Evolutionary conservation across 1,140 invertebrate genomes (phyloP).

Genomic region (Caenorhabditis brenneri): DNA sequence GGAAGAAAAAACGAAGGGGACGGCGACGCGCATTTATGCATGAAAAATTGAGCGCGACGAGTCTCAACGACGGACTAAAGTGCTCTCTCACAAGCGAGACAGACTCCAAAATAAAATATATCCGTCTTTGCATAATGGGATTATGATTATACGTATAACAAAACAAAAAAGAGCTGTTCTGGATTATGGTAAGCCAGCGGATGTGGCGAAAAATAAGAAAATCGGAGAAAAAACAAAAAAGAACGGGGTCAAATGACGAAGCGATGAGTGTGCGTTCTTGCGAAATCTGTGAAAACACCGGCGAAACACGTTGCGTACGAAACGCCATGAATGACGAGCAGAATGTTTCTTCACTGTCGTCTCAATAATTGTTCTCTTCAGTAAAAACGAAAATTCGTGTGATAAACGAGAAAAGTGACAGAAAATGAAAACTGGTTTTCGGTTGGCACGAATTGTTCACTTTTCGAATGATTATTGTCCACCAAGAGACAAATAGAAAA

Average conservation of each 20-base stretch:
- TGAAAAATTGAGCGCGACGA: constrained; percentile 8
- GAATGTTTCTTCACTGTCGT: no score
- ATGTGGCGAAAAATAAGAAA: not conserved
- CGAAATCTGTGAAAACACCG: constrained; percentile 5
- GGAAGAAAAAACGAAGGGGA: not conserved
- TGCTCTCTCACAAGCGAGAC: not conserved
- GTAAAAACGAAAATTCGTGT: not conserved
- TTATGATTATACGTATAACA: not conserved
- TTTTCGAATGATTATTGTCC: not conserved
- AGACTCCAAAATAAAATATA: constrained; percentile 5
- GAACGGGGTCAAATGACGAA: constrained; percentile 11
- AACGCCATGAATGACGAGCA: not conserved
- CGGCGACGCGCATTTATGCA: not conserved
- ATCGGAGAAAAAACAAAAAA: not conserved
- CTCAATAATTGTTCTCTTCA: no score
- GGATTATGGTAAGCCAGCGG: not conserved
- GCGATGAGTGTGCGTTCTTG: constrained; percentile 1
- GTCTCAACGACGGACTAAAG: not conserved
- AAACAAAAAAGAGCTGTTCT: not conserved
- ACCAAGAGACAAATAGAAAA: not conserved
- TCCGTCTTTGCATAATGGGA: not conserved
- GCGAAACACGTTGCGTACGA: not conserved
- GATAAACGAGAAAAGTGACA: not conserved
- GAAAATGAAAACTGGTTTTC: constrained; percentile 17
- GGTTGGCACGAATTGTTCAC: not conserved